Conservation (phyloP, 2,113 vertebrate species). For the Pterocles gutturalis region DNA sequence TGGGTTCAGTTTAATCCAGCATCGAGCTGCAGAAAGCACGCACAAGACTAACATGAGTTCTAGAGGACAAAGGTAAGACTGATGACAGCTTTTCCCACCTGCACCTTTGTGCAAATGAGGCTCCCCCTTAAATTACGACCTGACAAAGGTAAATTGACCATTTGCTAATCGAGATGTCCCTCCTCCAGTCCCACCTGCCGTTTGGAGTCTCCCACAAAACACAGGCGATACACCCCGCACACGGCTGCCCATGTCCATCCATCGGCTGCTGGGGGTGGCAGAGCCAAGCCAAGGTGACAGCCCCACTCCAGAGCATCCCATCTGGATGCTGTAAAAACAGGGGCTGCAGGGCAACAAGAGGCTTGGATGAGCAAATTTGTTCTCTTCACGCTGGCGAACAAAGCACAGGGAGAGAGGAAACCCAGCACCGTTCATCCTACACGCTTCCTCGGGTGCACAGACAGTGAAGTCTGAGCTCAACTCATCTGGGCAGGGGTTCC, state of each 20-base stretch:
- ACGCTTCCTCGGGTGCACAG: accelerated
- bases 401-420: neutral
- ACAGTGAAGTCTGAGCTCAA: too few species aligned
- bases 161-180: neutral
- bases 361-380: accelerated
- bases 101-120: neutral
- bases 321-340: accelerated
- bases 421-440: neutral
- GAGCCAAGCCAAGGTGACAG: neutral
- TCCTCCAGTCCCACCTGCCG: neutral
- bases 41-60: neutral
- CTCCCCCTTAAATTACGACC: neutral
- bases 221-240: neutral
- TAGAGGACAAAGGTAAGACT: neutral
- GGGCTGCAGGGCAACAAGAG: neutral
- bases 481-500: neutral
- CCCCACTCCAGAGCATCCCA: neutral
- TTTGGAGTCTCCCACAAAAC: neutral
- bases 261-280: neutral
- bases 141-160: neutral
- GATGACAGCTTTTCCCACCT: neutral
- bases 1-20: neutral
- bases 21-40: neutral
- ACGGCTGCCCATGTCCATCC: accelerated
- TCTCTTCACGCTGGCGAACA: neutral